Conservation (phyloP, 2,113 vertebrate species). For the Stegastes partitus region DNA sequence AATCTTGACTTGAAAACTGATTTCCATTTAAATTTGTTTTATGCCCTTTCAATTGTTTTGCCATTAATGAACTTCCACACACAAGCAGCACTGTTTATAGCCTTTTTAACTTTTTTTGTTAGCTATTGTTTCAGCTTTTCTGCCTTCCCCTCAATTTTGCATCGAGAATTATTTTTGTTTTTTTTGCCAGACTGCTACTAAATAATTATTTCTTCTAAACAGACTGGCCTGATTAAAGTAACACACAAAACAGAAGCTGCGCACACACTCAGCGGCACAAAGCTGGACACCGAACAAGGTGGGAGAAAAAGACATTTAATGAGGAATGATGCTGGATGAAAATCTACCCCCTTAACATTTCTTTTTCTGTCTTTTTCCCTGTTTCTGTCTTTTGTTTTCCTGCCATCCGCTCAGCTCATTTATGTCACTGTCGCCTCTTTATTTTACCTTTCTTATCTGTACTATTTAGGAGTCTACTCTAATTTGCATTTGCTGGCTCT, state of each 20-base stretch:
- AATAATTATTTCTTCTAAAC: slow-evolving; percentile 16
- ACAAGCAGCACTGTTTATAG: slow-evolving; percentile 10
- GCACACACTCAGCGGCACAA: not conserved
- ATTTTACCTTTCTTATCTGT: slow-evolving; percentile 17
- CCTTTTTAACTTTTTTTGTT: slow-evolving; percentile 11
- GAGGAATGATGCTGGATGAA: not conserved
- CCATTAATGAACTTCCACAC: slow-evolving; percentile 13
- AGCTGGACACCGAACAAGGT: not conserved
- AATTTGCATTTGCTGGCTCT: slow-evolving; percentile 38
- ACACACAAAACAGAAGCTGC: not conserved
- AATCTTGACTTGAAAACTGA: slow-evolving; percentile 23
- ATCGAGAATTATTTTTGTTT: not conserved
- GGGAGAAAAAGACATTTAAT: not conserved
- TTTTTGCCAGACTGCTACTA: not conserved
- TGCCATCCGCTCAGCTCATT: slow-evolving; percentile 2
- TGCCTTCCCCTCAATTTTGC: not conserved
- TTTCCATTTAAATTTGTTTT: slow-evolving; percentile 40
- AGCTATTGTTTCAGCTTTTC: slow-evolving; percentile 10
- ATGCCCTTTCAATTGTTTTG: slow-evolving; percentile 17
- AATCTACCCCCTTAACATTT: not conserved
- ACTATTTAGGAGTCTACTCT: slow-evolving; percentile 9
- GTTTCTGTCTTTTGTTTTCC: not conserved
- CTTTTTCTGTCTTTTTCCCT: not conserved
- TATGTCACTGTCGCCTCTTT: slow-evolving; percentile 11
- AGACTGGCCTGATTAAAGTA: slow-evolving; percentile 1